Percentiles rank a stretch among this genome's conserved stretches.
phyloP scores from a whole-genome alignment of 1,140 invertebrate species.

The Bombus affinis region DNA sequence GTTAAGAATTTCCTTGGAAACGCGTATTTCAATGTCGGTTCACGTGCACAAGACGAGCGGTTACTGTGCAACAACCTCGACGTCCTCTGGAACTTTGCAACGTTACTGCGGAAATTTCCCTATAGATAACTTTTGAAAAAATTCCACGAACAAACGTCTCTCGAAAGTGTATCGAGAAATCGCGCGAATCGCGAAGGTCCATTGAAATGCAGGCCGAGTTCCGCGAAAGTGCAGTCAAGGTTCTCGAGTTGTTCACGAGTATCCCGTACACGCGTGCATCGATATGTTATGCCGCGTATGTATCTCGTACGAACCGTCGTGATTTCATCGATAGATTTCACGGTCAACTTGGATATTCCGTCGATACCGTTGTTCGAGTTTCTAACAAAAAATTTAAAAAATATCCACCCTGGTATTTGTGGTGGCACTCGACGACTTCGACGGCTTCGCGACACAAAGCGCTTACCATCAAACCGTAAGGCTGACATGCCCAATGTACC shows the following conservation, averaged over 20 bases:
- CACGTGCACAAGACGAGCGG: too few species aligned
- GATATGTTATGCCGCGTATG: background rate
- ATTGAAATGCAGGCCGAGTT: conserved; percentile 66
- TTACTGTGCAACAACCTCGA: too few species aligned
- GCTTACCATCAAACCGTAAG: too few species aligned
- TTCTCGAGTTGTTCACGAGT: conserved; percentile 42
- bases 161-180: conserved; percentile 67
- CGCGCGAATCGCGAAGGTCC: conserved; percentile 58
- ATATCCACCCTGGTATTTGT: too few species aligned
- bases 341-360: background rate
- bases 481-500: too few species aligned
- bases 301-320: background rate
- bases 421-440: too few species aligned
- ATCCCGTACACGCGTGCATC: conserved; percentile 17
- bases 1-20: conserved; percentile 1
- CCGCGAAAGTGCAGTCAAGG: conserved; percentile 68
- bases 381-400: too few species aligned
- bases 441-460: too few species aligned
- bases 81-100: too few species aligned
- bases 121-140: background rate
- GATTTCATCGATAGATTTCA: background rate
- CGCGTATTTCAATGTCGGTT: background rate
- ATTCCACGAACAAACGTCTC: background rate
- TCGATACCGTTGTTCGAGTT: background rate
- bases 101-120: background rate